Evolutionary conservation across 2,113 vertebrate genomes (phyloP), one percentile per base, ranked within the genome.

Genomic region (Chelonoidis abingdonii): DNA sequence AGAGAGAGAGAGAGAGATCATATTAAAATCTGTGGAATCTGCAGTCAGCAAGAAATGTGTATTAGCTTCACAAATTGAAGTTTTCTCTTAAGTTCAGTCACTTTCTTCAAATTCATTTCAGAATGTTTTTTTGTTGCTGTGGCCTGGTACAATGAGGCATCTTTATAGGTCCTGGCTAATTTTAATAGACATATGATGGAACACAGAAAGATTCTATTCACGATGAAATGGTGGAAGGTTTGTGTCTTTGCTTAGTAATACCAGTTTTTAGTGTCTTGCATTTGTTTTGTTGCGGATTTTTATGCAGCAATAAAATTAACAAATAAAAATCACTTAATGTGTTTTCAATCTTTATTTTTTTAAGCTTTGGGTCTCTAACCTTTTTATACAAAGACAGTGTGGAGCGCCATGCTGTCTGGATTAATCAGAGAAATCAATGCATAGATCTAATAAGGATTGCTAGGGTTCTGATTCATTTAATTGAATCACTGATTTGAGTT

Each of bases 1-100:
- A 41, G 41, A 41, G 95, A 91, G 93, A 97, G 96, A 94, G 95
- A 97, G 96, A 94, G 95, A 84, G 94, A 95, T 79, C 87, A 95
- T 95, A 97, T 97, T 97, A 97, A 97, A 96, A 96, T 96, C 84
- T 91, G 65, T 90, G 93, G 92, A 95, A 96, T 95, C 52, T 65
- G 85, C 92, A 98, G 91, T 93, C 31, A n/a, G 65, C 0, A 10
- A 97, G 88, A 95, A 95, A 95, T 87, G 83, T 86, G 85, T 96
- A 90, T 86, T 83, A 89, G 80, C 72, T 96, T 29, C 54, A 38
- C 29, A 93, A 95, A 93, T 59, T 84, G 52, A 52, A 93, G 57
- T 49, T 49, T 94, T 90, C 22, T 94, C 72, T 53, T 1, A 5
- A 82, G 62, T 87, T 96, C 84, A 89, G 52, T 52, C 78, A 41